Percentiles rank a stretch among this genome's conserved stretches.
These are phyloP conservation scores for Butastur rufipennis DNA, from an alignment of 2,113 vertebrate species.

Conservation along the genomic window DNA sequence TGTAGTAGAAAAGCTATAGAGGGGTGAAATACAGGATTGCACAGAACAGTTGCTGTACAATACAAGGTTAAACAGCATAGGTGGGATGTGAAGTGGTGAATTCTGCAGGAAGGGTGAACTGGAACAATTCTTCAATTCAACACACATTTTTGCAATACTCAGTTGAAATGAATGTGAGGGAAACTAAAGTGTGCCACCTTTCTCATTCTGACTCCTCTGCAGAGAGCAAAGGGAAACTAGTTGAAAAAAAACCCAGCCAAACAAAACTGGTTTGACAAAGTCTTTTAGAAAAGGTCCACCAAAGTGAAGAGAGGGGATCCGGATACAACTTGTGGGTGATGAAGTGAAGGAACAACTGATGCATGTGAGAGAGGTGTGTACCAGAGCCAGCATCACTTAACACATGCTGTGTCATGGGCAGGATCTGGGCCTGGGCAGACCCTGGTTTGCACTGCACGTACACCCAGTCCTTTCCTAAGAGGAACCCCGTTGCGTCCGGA, in stretches of 20 bases:
- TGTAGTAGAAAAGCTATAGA: neutral
- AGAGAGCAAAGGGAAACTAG: neutral
- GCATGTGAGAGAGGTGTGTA: neutral
- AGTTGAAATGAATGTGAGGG: neutral
- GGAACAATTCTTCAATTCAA: neutral
- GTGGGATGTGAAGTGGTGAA: neutral
- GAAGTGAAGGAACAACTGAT: neutral
- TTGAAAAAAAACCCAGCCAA: neutral
- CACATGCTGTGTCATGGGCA: accelerated
- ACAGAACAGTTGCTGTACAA: neutral
- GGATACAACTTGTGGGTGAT: neutral
- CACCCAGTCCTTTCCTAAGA: neutral
- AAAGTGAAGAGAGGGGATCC: neutral
- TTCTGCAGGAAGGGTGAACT: neutral
- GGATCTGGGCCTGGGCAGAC: neutral
- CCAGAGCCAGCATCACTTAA: neutral
- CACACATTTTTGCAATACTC: neutral
- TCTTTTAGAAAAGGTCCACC: neutral
- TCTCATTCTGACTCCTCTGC: neutral
- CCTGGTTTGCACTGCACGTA: accelerated
- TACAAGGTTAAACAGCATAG: neutral
- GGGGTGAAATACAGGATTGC: neutral
- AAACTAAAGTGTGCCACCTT: neutral
- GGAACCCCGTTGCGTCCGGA: accelerated
- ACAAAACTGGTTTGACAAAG: neutral